Evolutionary conservation across 2,113 vertebrate species (phyloP).

Genomic region (Gasterosteus nipponicus): DNA sequence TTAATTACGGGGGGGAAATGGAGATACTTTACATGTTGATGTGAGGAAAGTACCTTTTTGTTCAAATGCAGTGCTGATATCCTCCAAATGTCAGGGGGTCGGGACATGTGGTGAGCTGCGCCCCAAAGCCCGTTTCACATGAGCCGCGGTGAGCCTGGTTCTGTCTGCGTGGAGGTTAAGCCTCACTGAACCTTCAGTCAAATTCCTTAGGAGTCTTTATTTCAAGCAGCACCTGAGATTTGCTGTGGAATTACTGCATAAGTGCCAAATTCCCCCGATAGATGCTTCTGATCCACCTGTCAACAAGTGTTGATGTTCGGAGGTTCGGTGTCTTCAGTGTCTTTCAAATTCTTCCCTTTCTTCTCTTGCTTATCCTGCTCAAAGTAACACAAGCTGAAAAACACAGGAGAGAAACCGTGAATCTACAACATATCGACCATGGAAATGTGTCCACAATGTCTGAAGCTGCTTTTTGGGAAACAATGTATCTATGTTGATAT

Average conservation of each 20-base stretch:
- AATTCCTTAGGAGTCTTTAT: not conserved
- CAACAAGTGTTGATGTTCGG: not conserved
- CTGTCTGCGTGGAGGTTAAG: not conserved
- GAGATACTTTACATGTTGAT: conserved; percentile 4
- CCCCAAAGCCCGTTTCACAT: not conserved
- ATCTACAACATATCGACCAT: not conserved
- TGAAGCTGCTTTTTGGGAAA: not conserved
- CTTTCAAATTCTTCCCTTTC: not conserved
- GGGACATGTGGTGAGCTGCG: not conserved
- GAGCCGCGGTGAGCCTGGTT: not conserved
- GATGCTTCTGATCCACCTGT: not conserved
- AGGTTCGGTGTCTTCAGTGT: not conserved
- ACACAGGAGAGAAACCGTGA: not conserved
- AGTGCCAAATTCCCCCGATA: not conserved
- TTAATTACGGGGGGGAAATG: conserved; percentile 3
- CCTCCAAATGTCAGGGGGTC: not conserved
- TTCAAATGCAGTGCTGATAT: not conserved
- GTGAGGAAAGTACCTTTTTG: not conserved
- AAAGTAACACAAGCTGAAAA: not conserved
- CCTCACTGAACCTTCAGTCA: not conserved
- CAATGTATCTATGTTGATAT: not conserved
- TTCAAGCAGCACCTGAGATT: not conserved
- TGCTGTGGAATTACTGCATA: conserved; percentile 3
- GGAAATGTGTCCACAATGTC: not conserved
- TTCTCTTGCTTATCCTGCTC: not conserved